Conservation (phyloP, 2,797 vertebrate species). For the Tamandua tetradactyla region DNA sequence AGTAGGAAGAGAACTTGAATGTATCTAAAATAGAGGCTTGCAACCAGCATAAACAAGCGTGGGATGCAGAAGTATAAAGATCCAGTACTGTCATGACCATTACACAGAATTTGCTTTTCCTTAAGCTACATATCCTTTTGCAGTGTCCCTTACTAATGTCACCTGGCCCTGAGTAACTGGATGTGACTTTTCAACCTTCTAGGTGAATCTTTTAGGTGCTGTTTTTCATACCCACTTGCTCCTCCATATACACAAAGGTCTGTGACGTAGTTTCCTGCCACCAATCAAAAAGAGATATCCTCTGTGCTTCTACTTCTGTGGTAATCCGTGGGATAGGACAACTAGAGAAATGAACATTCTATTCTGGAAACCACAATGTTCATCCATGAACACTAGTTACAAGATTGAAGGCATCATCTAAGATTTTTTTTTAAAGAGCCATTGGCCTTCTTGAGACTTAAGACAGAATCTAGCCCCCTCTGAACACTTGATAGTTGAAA, state of each 20-base stretch:
- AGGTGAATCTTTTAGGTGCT: background rate
- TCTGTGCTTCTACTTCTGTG: background rate
- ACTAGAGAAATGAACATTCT: background rate
- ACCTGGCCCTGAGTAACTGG: background rate
- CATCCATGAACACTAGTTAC: background rate
- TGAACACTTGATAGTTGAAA: conserved; percentile 19
- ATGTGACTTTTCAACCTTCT: background rate
- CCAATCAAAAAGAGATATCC: background rate
- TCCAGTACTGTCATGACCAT: background rate
- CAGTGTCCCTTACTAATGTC: background rate
- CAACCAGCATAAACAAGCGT: background rate
- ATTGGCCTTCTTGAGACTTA: background rate
- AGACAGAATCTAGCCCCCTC: background rate
- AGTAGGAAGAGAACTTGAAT: background rate
- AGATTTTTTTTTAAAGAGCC: background rate
- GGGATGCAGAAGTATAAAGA: background rate
- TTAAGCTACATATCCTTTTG: background rate
- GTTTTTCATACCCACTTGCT: background rate
- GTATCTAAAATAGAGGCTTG: background rate
- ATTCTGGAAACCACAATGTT: background rate
- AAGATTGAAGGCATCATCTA: background rate
- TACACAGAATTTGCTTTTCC: background rate
- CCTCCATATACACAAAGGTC: background rate
- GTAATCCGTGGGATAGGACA: background rate
- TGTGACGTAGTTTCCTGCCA: background rate